Conservation (phyloP, 2,797 vertebrate species). For the Pseudochromis fuscus region DNA sequence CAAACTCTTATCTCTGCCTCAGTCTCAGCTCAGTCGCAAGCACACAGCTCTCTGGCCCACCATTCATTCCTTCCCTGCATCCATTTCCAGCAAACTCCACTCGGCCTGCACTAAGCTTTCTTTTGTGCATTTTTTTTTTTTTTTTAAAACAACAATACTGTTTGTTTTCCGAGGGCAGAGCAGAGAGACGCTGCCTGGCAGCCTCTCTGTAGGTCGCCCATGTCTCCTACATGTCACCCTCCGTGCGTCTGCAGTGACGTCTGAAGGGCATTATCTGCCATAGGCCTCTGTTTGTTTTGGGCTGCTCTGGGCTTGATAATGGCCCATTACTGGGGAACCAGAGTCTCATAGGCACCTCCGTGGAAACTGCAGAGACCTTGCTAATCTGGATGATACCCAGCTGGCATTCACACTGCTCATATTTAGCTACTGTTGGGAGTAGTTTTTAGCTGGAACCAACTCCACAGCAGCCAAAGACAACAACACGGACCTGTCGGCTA, state of each 20-base stretch:
- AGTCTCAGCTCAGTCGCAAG: constrained; percentile 32
- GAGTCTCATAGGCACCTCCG: constrained; percentile 65
- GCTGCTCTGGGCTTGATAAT: constrained; percentile 77
- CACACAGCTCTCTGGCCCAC: constrained; percentile 42
- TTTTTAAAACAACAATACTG: constrained; percentile 66
- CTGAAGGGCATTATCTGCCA: constrained; percentile 78
- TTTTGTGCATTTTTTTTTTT: constrained; percentile 73
- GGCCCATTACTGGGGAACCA: constrained; percentile 75
- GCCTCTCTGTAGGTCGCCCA: constrained; percentile 54
- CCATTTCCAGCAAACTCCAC: constrained; percentile 71
- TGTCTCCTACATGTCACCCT: constrained; percentile 74
- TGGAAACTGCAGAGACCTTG: constrained; percentile 66
- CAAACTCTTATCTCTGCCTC: constrained; percentile 64
- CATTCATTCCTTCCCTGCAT: constrained; percentile 66
- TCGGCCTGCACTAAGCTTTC: constrained; percentile 56
- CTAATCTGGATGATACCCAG: constrained; percentile 68
- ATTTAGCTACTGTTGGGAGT: constrained; percentile 30
- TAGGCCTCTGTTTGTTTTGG: constrained; percentile 83
- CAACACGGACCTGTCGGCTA: constrained; percentile 61
- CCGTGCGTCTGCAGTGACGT: constrained; percentile 83
- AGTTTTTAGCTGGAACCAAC: constrained; percentile 44
- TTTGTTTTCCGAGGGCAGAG: constrained; percentile 72
- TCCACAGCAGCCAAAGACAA: constrained; percentile 41
- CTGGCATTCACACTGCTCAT: constrained; percentile 48
- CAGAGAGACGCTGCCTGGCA: constrained; percentile 65